Evolutionary conservation across 1,140 invertebrate species (phyloP), one percentile per base, ranked within the genome.

Genomic region (Drosophila oshimai): DNA sequence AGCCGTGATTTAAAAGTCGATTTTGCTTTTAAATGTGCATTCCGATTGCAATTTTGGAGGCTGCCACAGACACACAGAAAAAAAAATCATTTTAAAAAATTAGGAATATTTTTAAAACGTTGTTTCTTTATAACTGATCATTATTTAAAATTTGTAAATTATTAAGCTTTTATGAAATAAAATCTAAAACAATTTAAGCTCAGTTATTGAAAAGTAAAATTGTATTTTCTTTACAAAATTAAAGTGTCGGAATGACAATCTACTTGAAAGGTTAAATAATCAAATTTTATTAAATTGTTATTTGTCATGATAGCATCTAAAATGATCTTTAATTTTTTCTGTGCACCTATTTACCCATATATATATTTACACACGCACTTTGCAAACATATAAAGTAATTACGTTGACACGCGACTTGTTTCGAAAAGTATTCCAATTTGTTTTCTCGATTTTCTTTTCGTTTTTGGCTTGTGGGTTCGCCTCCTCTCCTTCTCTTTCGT

Each of bases 321-420:
- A 34, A 10, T 29, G 13, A 20, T 36, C 18, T 39, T 20, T 0
- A 49, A 33, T 57, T 53, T 24, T 55, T 17, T 12, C 53, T 9
- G 31, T 47, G 51, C 18, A 51, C 22, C 22, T 22, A 51, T 60
- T 41, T 67, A 61, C 44, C 47, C 55, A 33, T 36, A 34, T 57
- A n/a, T n/a, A 33, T 49, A 60, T 50, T 24, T 36, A 41, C 47
- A 31, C 60, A 67, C 58, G 62, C 62, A 65, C 62, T 67, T 68
- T 72, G 53, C 49, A 72, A 80, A 76, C 65, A 71, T 76, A 50
- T 54, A 46, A 62, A 58, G 77, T 74, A 75, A 75, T 80, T 60
- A 80, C 57, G 58, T 26, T 49, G 77, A 81, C 77, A 81, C 77
- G 77, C 77, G 77, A 81, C 78, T 83, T 20, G 78, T 83, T 81